Conservation (phyloP, 2,113 vertebrate genomes). For the Anser cygnoides region DNA sequence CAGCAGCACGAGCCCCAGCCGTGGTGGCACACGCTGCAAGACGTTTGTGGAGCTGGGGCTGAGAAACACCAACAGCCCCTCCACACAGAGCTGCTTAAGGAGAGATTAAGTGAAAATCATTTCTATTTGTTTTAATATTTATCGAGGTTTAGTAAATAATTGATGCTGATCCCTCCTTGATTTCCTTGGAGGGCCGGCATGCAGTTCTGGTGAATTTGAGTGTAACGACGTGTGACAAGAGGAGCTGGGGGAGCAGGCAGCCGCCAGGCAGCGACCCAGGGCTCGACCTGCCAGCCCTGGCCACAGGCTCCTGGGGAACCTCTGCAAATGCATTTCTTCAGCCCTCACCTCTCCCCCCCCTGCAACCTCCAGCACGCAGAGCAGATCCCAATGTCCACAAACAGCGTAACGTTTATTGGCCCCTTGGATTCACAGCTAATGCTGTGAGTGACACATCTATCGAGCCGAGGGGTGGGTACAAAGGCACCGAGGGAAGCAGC, state of each 20-base stretch:
- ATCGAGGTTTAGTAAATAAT: slow-evolving; percentile 64
- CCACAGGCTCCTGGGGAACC: rapidly evolving
- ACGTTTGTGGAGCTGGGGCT: rapidly evolving
- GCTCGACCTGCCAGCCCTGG: neutral
- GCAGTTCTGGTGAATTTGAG: neutral
- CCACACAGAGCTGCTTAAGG: rapidly evolving
- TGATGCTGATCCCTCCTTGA: slow-evolving; percentile 45
- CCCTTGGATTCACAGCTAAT: rapidly evolving
- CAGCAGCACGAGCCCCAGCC: rapidly evolving
- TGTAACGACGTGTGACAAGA: neutral
- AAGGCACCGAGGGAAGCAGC: neutral
- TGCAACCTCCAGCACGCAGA: rapidly evolving
- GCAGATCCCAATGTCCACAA: neutral
- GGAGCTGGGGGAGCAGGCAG: neutral
- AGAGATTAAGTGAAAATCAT: slow-evolving; percentile 45
- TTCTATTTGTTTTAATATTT: slow-evolving; percentile 64
- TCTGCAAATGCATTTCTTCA: neutral
- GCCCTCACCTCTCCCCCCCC: neutral
- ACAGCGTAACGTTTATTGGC: rapidly evolving
- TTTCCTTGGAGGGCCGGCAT: slow-evolving; percentile 24
- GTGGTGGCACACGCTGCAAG: rapidly evolving
- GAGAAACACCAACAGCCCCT: neutral
- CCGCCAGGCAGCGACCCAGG: rapidly evolving
- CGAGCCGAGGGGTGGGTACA: too few relatives aligned
- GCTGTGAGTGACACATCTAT: rapidly evolving